phyloP scores from a whole-genome alignment of 2,888 invertebrate species.

The Noctua fimbriata region DNA sequence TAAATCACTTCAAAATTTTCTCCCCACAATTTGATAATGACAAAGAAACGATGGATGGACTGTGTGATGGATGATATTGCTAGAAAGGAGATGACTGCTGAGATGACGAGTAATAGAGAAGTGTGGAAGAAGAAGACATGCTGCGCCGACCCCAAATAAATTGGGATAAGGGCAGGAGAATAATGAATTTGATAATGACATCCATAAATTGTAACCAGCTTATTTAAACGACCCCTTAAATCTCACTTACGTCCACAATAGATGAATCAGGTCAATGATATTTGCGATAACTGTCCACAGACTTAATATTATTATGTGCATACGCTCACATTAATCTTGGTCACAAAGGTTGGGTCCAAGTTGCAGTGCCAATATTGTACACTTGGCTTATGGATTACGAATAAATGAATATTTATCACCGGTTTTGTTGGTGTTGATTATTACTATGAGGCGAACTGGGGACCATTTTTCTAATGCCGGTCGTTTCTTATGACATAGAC shows the following conservation, averaged over 20 bases:
- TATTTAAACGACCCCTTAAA: neutral
- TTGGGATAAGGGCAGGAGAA: no score
- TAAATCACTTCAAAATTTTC: neutral
- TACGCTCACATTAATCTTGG: conserved; percentile 50
- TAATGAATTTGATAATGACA: neutral
- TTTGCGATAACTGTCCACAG: conserved; percentile 36
- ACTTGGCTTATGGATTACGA: conserved; percentile 32
- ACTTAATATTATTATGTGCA: conserved; percentile 54
- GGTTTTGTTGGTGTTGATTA: conserved; percentile 21
- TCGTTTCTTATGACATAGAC: neutral
- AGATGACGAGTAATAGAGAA: no score
- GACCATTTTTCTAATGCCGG: neutral
- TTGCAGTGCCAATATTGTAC: conserved; percentile 47
- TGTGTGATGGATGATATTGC: no score
- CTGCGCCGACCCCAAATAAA: no score
- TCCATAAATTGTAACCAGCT: neutral
- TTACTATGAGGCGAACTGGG: neutral
- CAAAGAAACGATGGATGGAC: no score
- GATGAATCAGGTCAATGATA: conserved; percentile 34
- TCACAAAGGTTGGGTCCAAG: conserved; percentile 25
- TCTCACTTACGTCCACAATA: neutral
- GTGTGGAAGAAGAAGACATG: no score
- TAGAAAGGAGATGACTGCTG: no score
- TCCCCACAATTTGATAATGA: neutral
- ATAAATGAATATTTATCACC: conserved; percentile 43